A percentile compares a stretch with the other conserved stretches of the same genome.
These are phyloP conservation scores for Gonioctena quinquepunctata DNA, from an alignment of 1,140 invertebrate genomes.

Conservation along the genomic window DNA sequence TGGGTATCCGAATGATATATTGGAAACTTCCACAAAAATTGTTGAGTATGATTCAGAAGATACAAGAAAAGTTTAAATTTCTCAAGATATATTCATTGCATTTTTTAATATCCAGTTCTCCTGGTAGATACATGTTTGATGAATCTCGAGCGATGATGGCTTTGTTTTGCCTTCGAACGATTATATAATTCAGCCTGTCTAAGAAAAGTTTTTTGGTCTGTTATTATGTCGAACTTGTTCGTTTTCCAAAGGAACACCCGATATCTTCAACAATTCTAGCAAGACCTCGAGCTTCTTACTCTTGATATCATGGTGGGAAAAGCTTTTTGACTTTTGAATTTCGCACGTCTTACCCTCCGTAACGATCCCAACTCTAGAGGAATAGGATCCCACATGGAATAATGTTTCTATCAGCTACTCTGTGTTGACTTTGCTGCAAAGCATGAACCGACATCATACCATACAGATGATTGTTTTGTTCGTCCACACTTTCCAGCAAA, in stretches of 20 bases:
- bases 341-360: not conserved
- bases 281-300: not conserved
- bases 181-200: not conserved
- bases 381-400: not conserved
- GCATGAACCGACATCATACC: conserved; percentile 20
- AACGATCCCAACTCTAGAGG: not conserved
- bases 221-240: not conserved
- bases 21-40: not conserved
- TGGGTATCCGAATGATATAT: not conserved
- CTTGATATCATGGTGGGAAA: not conserved
- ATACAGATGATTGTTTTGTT: not conserved
- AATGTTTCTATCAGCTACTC: not conserved
- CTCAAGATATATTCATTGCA: not conserved
- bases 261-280: not conserved
- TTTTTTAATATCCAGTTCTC: not conserved
- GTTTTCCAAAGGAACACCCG: not conserved
- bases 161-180: not conserved
- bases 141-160: not conserved
- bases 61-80: not conserved
- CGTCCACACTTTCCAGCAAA: not conserved
- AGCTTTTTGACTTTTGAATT: not conserved
- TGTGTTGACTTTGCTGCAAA: not conserved
- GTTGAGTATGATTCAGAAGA: not conserved
- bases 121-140: not conserved
- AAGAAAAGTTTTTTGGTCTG: not conserved